These are phyloP conservation scores for Lophochroa leadbeateri DNA, from an alignment of 2,113 vertebrate species.

Conservation along the genomic window DNA sequence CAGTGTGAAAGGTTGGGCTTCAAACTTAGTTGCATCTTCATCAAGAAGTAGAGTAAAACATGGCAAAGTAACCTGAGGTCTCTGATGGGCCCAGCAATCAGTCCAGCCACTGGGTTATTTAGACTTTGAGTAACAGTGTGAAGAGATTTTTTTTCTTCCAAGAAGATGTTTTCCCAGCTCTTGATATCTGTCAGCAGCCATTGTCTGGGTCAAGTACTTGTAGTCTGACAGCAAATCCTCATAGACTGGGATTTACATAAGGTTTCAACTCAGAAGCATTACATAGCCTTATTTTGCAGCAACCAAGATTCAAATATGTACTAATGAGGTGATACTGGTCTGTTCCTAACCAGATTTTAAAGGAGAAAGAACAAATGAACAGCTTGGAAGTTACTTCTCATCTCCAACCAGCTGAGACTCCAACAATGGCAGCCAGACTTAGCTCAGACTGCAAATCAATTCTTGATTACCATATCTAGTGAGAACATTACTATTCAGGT, in stretches of 20 bases:
- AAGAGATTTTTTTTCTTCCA: constrained; percentile 1
- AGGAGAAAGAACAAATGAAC: not conserved
- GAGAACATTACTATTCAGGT: constrained; percentile 20
- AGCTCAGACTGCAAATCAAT: constrained; percentile 14
- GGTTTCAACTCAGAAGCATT: not conserved
- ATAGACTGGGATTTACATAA: not conserved
- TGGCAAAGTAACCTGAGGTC: not conserved
- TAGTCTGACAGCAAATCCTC: constrained; percentile 14
- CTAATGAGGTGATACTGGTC: not conserved
- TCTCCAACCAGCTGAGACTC: not conserved
- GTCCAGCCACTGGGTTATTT: not conserved
- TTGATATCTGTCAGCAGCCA: constrained; percentile 9
- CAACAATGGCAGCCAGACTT: not conserved
- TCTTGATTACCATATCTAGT: constrained; percentile 7
- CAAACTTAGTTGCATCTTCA: not conserved
- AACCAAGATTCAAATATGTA: not conserved
- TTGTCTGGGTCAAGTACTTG: not conserved
- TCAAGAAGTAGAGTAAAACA: not conserved
- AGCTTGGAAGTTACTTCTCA: not conserved
- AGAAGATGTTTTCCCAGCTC: constrained; percentile 3
- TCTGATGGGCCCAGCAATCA: not conserved
- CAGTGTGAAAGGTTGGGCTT: not conserved
- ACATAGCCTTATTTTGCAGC: not conserved
- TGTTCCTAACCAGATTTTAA: not conserved
- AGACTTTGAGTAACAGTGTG: not conserved